Evolutionary conservation across 2,888 invertebrate species (phyloP), one percentile per base, ranked within the genome.

Genomic region (Lasioglossum oenotherae): DNA sequence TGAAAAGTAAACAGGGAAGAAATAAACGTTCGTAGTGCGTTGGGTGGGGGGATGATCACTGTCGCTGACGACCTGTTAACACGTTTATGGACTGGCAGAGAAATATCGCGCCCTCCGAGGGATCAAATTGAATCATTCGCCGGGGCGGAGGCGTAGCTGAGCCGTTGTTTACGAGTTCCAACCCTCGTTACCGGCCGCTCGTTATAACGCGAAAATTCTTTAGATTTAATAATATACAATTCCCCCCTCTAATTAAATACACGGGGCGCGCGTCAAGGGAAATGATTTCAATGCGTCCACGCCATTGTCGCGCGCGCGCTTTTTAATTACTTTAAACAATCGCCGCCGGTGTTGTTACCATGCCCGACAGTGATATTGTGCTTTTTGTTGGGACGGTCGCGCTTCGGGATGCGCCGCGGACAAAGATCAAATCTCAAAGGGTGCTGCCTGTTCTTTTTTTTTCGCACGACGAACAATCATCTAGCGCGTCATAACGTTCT

Each of bases 31-130:
- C 64, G 3, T 2, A n/a, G 4, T 27, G 1, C 16, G 14, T 5
- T 4, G 4, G 23, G n/a, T 46, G 5, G 6, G 41, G 27, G 53
- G 46, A 73, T 60, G 74, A 72, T 71, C 38, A n/a, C 74, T 16
- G 75, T 78, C 72, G 41, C 46, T 72, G 81, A 75, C 74, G 78
- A 84, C 72, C 64, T 64, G 78, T 84, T 84, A 84, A 83, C 71
- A 23, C 44, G 64, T 78, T 84, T 84, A 84, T 78, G 74, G 71
- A 83, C 78, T 83, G 78, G 41, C 71, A 31, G 78, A 49, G 71
- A 84, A 60, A 78, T 64, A 84, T 78, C 27, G 78, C 44, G n/a
- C 60, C n/a, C 41, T 74, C n/a, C n/a, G 77, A 27, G 35, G 38
- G 44, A 38, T 74, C 74, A 67, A 84, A 84, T 78, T 75, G 78